Evolutionary conservation across 2,888 invertebrate genomes (phyloP), one percentile per base, ranked within the genome.

Genomic region (Drosophila nr. perissopoda): DNA sequence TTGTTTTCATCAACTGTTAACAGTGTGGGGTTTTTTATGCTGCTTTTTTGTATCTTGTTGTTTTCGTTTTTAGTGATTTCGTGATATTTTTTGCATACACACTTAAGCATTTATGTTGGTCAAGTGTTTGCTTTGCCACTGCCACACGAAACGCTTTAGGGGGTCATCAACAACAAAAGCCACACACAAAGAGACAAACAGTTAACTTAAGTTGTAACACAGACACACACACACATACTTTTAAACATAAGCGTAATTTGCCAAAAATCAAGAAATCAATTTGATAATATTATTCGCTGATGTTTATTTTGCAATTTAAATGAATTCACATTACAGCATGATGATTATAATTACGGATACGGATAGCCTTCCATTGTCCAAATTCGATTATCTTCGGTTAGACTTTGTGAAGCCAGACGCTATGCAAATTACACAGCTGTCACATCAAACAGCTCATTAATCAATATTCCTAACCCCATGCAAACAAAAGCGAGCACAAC

Each of bases 51-150:
- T 42, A 31, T 21, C 61, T 49, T 61, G 58, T 60, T 56, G 63
- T 34, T 54, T 63, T 25, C 4, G 16, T 45, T 45, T 45, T 45
- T 16, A 16, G 27, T 45, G 45, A 74, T 73, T 81, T 88, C 84
- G 84, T 71, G 84, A 81, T 73, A 67, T 66, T 77, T 73, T 77
- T 76, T 60, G 73, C 71, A 76, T 67, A 62, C 53, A 77, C 71
- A 64, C 83, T 76, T 70, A 68, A 76, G 69, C 83, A 76, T 86
- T 78, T 86, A 87, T 87, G 84, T 86, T 90, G 86, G 86, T 90
- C 90, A 90, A 86, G 89, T 86, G 87, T 80, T 65, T 61, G 68
- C 34, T 62, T 66, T 70, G 73, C 36, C 21, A 51, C 70, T 58
- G 73, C 48, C 40, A 67, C 65, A 67, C 48, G 62, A 86, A 76